phyloP scores from a whole-genome alignment of 2,888 invertebrate species.

The Caenorhabditis japonica region DNA sequence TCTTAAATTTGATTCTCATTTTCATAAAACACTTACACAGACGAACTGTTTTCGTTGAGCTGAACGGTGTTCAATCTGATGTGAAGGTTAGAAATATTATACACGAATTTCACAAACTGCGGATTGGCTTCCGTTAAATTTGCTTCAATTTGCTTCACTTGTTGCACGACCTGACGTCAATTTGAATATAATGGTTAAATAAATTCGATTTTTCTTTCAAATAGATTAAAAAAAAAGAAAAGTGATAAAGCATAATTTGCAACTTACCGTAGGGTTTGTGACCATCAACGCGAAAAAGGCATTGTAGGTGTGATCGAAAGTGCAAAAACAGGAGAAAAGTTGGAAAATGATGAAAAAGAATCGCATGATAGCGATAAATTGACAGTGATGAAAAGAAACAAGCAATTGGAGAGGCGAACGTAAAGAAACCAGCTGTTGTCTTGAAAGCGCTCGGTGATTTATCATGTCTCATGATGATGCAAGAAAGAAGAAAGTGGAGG shows the following conservation, averaged over 20 bases:
- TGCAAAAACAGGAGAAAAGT: conserved; percentile 2
- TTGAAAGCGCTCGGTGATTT: conserved; percentile 30
- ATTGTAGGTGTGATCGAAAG: conserved; percentile 25
- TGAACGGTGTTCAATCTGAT: conserved; percentile 23
- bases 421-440: conserved; percentile 49
- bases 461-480: conserved; percentile 42
- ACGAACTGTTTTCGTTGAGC: conserved; percentile 19
- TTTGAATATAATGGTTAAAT: too few species aligned
- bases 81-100: conserved; percentile 32
- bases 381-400: conserved; percentile 43
- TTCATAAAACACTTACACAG: conserved; percentile 4
- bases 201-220: background rate
- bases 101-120: conserved; percentile 41
- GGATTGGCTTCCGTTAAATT: conserved; percentile 29
- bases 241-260: too few species aligned
- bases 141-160: conserved; percentile 36
- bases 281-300: conserved; percentile 46
- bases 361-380: background rate
- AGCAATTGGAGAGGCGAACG: conserved; percentile 30
- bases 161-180: conserved; percentile 44
- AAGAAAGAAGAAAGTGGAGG: conserved; percentile 11
- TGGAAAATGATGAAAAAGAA: conserved; percentile 8
- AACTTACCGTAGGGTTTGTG: conserved; percentile 39
- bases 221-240: too few species aligned
- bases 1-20: background rate